Evolutionary conservation across 2,113 vertebrate species (phyloP), one percentile per base, ranked within the genome.

Genomic region (Anser cygnoides): DNA sequence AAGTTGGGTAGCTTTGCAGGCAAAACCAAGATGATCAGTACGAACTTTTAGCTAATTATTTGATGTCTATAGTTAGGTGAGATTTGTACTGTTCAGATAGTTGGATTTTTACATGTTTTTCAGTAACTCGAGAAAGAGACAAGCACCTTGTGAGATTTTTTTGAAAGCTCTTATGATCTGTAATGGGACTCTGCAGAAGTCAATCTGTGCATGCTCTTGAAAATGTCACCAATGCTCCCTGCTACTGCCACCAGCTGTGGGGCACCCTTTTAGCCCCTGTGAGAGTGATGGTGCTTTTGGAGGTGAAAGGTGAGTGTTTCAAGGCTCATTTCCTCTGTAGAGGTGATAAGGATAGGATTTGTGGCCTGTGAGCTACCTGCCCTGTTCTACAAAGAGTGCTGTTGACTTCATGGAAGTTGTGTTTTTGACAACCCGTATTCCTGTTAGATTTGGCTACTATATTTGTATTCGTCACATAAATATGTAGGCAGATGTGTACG

Each of bases 161-260:
- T 68, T 83, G 75, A 43, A 65, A 57, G 33, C 50, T 68, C 41
- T 68, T 9, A 63, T n/a, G 7, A 11, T 82, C 39, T 74, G 9
- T 82, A 21, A 28, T 17, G 8, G 19, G 70, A 8, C 14, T 65
- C 54, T 11, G 2, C 31, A 73, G 37, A 80, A 86, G 25, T 21
- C 13, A 25, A 28, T 68, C 28, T 59, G 2, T 39, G 37, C 0
- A 1, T 0, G 1, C 14, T 50, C 29, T 54, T 77, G 41, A 62
- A 71, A 58, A 73, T 5, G 15, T 80, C 76, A 83, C 22, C 26
- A 17, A 28, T 77, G 26, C 6, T 93, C 35, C 31, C 15, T 89
- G 35, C 17, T 49, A 2, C 29, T 87, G 17, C 41, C 41, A 61
- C 55, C 41, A 80, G 23, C n/a, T 17, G 20, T 28, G 43, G 25